These are phyloP conservation scores for Mystacornis crossleyi DNA, from an alignment of 2,113 vertebrate genomes.

Conservation along the genomic window DNA sequence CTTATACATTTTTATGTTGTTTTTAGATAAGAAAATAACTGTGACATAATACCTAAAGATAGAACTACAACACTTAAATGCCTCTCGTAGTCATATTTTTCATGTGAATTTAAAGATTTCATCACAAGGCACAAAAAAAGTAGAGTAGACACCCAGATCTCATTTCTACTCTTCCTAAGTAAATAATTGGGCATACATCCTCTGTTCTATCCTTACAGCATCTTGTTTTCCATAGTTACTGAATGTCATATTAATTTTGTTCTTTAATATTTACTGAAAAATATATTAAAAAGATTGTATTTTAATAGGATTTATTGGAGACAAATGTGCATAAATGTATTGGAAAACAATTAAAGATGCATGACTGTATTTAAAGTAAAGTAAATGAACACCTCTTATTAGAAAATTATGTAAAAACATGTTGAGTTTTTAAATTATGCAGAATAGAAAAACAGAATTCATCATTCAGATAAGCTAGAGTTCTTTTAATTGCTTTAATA, in stretches of 20 bases:
- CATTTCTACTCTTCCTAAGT: neutral
- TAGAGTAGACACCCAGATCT: neutral
- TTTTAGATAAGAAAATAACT: neutral
- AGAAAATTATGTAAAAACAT: neutral
- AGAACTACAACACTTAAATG: neutral
- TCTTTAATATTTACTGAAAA: neutral
- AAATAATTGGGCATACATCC: accelerated
- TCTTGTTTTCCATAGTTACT: neutral
- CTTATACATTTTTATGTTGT: neutral
- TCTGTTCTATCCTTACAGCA: neutral
- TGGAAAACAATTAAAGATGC: neutral
- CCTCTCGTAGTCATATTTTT: neutral
- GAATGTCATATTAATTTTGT: neutral
- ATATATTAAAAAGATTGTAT: neutral
- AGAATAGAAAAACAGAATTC: neutral
- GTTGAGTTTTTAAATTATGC: neutral
- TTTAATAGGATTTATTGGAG: neutral
- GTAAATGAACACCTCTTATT: neutral
- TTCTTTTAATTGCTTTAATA: neutral
- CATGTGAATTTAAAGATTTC: neutral
- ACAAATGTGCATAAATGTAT: neutral
- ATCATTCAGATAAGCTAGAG: neutral
- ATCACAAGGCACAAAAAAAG: neutral
- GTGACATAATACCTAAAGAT: neutral
- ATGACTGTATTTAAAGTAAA: neutral